Base-by-base conservation (phyloP, 2,113 vertebrate genomes). In the Geococcyx californianus region DNA sequence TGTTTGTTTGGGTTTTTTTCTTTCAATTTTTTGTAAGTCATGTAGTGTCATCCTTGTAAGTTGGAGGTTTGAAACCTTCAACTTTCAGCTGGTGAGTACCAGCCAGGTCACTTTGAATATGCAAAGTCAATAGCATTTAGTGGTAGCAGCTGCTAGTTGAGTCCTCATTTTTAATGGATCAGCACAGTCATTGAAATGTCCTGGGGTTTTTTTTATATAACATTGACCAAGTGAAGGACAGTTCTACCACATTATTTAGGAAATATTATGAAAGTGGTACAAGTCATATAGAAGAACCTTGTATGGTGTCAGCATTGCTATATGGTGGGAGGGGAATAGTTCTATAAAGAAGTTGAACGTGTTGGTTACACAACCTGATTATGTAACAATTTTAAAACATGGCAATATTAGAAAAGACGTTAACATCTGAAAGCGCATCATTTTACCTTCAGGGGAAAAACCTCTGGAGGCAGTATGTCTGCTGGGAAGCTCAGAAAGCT, bases 361-460 rank as follows among this genome's bases (percentile, higher is more conserved):
- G 59, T 90, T 83, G 42, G 59, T 95, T 95, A 94, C 18, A 17
- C 94, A 94, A 96, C 56, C 77, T 74, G 56, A 55, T 97, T 96
- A 94, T 78, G 60, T 97, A 97, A 97, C 33, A 16, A 21, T n/a
- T 92, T 84, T 28, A 31, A 93, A 94, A 63, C 52, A 24, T 18
- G 42, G 94, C 90, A 63, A 9, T 92, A 95, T 86, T 89, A 88
- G 89, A 95, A 90, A 60, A 93, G 95, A 96, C 66, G 2, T 94
- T 92, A 90, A 77, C 89, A 58, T 87, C 60, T 82, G 89, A 94
- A 90, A 82, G 69, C 89, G 33, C 86, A 74, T 87, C 20, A 16
- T 45, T 94, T 87, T 90, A 70, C 84, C 69, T 92, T 90, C 62
- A 28, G 2, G 62, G 79, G 44, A 7, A 68, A 67, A 77, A 21